Conservation (phyloP, 2,888 invertebrate species). For the Stomorhina lunata region DNA sequence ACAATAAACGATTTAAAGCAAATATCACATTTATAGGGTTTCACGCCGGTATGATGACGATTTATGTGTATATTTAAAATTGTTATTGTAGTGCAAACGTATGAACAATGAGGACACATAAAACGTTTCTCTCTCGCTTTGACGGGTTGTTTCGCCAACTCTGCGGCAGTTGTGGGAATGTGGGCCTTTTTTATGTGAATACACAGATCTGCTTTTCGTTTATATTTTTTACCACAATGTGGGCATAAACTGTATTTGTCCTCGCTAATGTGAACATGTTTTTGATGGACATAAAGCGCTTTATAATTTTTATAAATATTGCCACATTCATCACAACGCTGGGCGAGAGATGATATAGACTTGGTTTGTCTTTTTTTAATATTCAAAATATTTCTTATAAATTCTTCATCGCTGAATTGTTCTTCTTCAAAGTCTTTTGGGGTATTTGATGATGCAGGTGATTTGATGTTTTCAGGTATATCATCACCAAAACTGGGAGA, state of each 20-base stretch:
- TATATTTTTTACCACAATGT: constrained; percentile 58
- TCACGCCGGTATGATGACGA: constrained; percentile 63
- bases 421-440: not conserved
- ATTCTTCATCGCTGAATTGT: constrained; percentile 59
- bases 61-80: constrained; percentile 58
- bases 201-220: constrained; percentile 37
- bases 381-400: constrained; percentile 53
- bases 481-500: constrained; percentile 22
- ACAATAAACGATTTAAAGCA: constrained; percentile 55
- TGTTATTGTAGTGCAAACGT: constrained; percentile 51
- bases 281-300: constrained; percentile 42
- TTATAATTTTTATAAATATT: constrained; percentile 50
- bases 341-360: constrained; percentile 37
- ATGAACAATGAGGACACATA: constrained; percentile 58
- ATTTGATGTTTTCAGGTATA: not conserved
- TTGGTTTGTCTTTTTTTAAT: constrained; percentile 40
- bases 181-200: constrained; percentile 45
- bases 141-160: not conserved
- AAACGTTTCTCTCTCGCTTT: constrained; percentile 60
- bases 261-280: constrained; percentile 50
- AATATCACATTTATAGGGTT: constrained; percentile 59
- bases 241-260: constrained; percentile 57
- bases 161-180: not conserved
- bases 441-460: not conserved
- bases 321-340: constrained; percentile 55